Conservation (phyloP, 1,140 invertebrate species). For the Scaptomyza graminum region DNA sequence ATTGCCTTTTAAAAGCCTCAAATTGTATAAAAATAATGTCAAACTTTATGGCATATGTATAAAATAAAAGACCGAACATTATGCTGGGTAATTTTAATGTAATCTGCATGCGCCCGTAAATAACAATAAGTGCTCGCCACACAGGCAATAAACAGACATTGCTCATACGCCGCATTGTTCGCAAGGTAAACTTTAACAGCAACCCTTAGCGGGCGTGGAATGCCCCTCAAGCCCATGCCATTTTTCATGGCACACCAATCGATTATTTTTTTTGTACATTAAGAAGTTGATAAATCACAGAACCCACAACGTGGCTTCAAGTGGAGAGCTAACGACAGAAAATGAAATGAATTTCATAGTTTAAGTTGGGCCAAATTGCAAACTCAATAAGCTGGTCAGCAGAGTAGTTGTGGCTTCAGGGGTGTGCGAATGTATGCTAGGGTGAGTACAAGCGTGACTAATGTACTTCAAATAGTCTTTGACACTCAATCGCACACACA, state of each 20-base stretch:
- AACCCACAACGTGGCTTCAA: slow-evolving; percentile 9
- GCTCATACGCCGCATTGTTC: slow-evolving; percentile 68
- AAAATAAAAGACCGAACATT: slow-evolving; percentile 29
- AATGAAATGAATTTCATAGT: slow-evolving; percentile 51
- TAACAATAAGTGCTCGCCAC: slow-evolving; percentile 64
- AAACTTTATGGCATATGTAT: slow-evolving; percentile 54
- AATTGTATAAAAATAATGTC: slow-evolving; percentile 70
- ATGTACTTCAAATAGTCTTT: slow-evolving; percentile 52
- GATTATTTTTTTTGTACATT: slow-evolving; percentile 81
- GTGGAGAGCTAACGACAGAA: slow-evolving; percentile 15
- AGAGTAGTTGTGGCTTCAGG: not conserved
- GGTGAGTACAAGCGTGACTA: slow-evolving; percentile 36
- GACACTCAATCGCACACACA: slow-evolving; percentile 25
- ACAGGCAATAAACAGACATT: slow-evolving; percentile 40
- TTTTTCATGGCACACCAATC: slow-evolving; percentile 68
- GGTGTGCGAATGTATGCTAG: not conserved
- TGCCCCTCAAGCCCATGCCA: slow-evolving; percentile 35
- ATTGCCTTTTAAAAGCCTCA: slow-evolving; percentile 54
- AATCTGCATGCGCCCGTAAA: slow-evolving; percentile 53
- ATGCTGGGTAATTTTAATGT: slow-evolving; percentile 59
- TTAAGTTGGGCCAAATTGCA: slow-evolving; percentile 41
- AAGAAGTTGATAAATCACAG: slow-evolving; percentile 78
- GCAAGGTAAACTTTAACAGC: slow-evolving; percentile 17
- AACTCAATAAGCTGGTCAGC: slow-evolving; percentile 42
- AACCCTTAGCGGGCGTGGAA: not conserved